These are phyloP conservation scores for Novumbra hubbsi DNA, from an alignment of 2,797 vertebrate species.

Conservation along the genomic window DNA sequence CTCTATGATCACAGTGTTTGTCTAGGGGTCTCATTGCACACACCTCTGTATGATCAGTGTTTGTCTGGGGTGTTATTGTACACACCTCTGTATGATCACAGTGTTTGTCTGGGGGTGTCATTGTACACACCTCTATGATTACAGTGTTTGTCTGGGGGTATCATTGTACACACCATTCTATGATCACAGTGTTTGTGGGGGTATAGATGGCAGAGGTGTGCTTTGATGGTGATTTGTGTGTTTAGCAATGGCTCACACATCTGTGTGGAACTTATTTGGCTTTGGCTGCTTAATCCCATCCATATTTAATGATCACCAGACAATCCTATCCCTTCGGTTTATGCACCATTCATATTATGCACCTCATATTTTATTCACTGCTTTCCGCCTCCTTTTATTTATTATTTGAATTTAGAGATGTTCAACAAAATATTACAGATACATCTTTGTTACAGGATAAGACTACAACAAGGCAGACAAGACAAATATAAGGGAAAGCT, in stretches of 20 bases:
- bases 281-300: constrained; percentile 45
- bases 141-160: constrained; percentile 6
- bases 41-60: background rate
- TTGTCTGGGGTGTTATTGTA: constrained; percentile 1
- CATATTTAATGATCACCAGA: constrained; percentile 62
- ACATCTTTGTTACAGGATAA: constrained; percentile 24
- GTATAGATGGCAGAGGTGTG: background rate
- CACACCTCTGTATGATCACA: background rate
- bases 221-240: constrained; percentile 44
- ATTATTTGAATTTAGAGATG: constrained; percentile 48
- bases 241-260: constrained; percentile 50
- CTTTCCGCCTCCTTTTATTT: constrained; percentile 47
- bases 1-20: background rate
- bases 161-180: background rate
- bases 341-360: constrained; percentile 50
- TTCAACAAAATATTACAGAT: constrained; percentile 21
- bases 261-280: constrained; percentile 55
- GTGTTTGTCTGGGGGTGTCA: constrained; percentile 6
- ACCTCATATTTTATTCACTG: constrained; percentile 65
- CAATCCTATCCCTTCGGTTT: constrained; percentile 51
- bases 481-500: constrained; percentile 3
- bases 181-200: background rate
- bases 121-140: background rate
- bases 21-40: constrained; percentile 5
- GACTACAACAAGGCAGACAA: background rate